Percentiles rank a stretch among this genome's conserved stretches.
phyloP scores from a whole-genome alignment of 2,113 vertebrate genomes.

The Cebidichthys violaceus region DNA sequence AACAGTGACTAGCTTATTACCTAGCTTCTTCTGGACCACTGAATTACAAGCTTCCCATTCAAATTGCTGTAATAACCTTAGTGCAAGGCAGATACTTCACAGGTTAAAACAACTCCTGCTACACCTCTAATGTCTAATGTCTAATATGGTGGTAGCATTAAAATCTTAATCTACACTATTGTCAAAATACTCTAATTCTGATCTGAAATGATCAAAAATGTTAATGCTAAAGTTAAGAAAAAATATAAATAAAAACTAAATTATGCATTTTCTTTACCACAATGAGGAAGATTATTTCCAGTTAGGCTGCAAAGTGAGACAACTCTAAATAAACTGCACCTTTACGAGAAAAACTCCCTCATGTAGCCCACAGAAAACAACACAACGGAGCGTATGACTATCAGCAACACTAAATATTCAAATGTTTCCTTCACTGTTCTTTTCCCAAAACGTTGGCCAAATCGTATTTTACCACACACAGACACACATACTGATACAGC shows the following conservation, averaged over 20 bases:
- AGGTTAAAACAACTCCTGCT: not conserved
- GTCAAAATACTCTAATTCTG: not conserved
- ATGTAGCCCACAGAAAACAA: not conserved
- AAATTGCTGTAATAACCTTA: conserved; percentile 20
- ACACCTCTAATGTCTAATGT: not conserved
- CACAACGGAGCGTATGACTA: not conserved
- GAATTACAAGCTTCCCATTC: not conserved
- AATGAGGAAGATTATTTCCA: not conserved
- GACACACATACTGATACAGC: not conserved
- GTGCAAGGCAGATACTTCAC: not conserved
- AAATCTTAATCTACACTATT: not conserved
- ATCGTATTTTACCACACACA: not conserved
- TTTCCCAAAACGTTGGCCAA: not conserved
- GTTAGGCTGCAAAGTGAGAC: not conserved
- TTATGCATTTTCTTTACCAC: too few relatives aligned
- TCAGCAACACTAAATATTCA: not conserved
- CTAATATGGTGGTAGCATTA: not conserved
- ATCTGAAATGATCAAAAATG: not conserved
- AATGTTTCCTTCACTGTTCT: not conserved
- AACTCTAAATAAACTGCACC: not conserved
- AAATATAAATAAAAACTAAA: not conserved
- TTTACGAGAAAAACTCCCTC: not conserved
- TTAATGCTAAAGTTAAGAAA: too few relatives aligned
- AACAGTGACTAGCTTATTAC: not conserved
- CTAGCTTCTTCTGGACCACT: not conserved